Conservation (phyloP, 2,888 invertebrate species). For the Stenoptilia bipunctidactyla region DNA sequence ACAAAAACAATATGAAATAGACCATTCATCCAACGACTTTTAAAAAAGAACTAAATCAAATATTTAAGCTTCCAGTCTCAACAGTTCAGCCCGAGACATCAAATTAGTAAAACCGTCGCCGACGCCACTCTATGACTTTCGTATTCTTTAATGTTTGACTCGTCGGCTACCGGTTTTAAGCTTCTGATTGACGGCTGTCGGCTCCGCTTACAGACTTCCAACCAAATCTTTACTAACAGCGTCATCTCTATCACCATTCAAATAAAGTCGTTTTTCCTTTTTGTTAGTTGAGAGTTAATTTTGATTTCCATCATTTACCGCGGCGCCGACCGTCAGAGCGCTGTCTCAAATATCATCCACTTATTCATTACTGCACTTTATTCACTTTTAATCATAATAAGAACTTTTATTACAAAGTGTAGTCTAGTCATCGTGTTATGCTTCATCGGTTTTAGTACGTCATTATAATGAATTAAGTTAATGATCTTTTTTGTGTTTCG, state of each 20-base stretch:
- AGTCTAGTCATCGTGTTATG: neutral
- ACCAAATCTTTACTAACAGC: conserved; percentile 21
- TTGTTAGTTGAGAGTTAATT: conserved; percentile 6
- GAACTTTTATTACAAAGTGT: conserved; percentile 21
- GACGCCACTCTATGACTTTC: conserved; percentile 44
- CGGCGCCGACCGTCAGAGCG: conserved; percentile 60
- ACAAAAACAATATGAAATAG: too few relatives aligned
- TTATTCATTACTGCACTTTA: conserved; percentile 62
- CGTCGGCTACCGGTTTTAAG: conserved; percentile 68
- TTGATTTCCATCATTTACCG: conserved; percentile 39
- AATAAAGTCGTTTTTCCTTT: conserved; percentile 21
- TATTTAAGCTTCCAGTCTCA: conserved; percentile 1
- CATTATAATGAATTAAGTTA: conserved; percentile 1
- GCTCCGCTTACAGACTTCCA: conserved; percentile 49
- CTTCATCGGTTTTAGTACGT: neutral
- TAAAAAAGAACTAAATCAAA: neutral
- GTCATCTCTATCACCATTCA: conserved; percentile 13
- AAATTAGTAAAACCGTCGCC: neutral
- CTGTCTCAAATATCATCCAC: conserved; percentile 67
- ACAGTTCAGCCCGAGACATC: neutral
- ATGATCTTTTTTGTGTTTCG: neutral
- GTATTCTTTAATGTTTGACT: conserved; percentile 58
- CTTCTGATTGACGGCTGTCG: conserved; percentile 69
- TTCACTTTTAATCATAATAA: conserved; percentile 64
- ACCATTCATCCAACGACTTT: too few relatives aligned